Evolutionary conservation across 2,797 vertebrate genomes (phyloP), one percentile per base, ranked within the genome.

Genomic region (Craterocephalus amniculus): DNA sequence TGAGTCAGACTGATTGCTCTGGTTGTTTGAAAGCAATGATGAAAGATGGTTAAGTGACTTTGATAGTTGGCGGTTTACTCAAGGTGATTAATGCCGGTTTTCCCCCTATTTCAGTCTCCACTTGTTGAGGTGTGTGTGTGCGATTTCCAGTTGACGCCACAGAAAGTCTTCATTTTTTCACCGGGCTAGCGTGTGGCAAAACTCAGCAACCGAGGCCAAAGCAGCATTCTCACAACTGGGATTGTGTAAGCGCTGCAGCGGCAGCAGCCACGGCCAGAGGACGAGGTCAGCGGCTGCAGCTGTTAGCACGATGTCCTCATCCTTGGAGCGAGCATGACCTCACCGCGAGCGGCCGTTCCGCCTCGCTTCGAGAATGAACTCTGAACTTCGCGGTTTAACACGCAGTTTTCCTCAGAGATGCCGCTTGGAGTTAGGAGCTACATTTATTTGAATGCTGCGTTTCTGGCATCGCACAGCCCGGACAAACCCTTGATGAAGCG

Each of bases 201-300:
- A 57, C 71, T 77, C 52, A 31, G 79, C 52, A 1, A 7, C 6
- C 1, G 57, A 48, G 72, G 83, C 87, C 87, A 90, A 80, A 74
- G 36, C 76, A 2, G 26, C 58, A 34, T 73, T 81, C 77, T 83
- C 67, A 40, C 63, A 48, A 13, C 74, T 35, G 59, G 59, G 83
- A 32, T 82, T 80, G 88, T 70, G 83, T 82, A 86, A 89, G 83
- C 58, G 2, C 58, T 31, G 29, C 29, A 31, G 62, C 78, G 60
- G 63, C 76, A 40, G 45, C 45, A 34, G 26, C 16, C 49, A 58
- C 52, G 68, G 76, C 85, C 82, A 66, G 82, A 71, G 72, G 79
- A 77, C 74, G 52, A 80, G 85, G 87, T 88, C 90, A 87, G 76
- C 12, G 66, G 58, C 74, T n/a, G 79, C 87, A 91, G 89, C 82